Percentiles rank a stretch among this genome's conserved stretches.
phyloP scores from a whole-genome alignment of 2,113 vertebrate genomes.

The Antechinus stuartii region DNA sequence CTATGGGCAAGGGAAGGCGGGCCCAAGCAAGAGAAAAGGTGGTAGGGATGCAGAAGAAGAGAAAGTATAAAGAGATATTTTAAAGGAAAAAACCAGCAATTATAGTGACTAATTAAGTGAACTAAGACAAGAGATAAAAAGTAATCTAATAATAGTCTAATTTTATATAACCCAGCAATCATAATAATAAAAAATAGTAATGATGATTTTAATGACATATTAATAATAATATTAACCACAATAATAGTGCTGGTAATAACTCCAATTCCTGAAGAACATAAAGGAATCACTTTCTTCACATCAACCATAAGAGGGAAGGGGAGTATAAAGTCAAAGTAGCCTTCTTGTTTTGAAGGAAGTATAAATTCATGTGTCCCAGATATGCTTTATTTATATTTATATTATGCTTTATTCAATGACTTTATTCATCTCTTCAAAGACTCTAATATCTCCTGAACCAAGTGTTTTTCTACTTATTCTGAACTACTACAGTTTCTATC shows the following conservation, averaged over 20 bases:
- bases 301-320: neutral
- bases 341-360: neutral
- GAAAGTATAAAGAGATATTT: neutral
- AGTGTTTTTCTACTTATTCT: neutral
- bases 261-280: neutral
- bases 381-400: neutral
- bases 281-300: neutral
- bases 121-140: neutral
- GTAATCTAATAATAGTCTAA: neutral
- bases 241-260: neutral
- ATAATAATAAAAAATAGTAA: neutral
- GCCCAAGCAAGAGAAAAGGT: neutral
- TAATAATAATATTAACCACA: neutral
- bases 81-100: neutral
- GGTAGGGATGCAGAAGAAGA: neutral
- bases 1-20: neutral
- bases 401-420: neutral
- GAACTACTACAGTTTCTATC: neutral
- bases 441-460: neutral
- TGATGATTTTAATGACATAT: neutral
- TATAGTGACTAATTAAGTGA: neutral
- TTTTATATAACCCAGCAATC: neutral
- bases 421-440: neutral
- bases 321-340: neutral
- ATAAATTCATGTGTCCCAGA: neutral